Evolutionary conservation across 2,797 vertebrate species (phyloP).

Genomic region (Triplophysa yarkandensis): DNA sequence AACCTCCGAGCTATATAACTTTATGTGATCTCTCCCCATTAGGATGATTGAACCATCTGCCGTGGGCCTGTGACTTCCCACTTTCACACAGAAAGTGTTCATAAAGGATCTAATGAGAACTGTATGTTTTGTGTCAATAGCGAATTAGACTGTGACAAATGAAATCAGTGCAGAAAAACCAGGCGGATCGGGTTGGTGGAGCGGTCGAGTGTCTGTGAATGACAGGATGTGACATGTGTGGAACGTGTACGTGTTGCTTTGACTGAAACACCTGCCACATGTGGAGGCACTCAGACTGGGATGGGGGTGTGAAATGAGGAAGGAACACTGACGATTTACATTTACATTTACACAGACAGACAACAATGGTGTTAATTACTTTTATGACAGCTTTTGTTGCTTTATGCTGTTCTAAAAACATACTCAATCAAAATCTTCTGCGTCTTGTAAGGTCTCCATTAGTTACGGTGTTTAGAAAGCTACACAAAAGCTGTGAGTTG

Average conservation of each 20-base stretch:
- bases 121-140: constrained; percentile 49
- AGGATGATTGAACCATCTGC: constrained; percentile 46
- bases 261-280: constrained; percentile 50
- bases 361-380: constrained; percentile 40
- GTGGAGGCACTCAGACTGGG: constrained; percentile 21
- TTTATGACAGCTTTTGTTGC: constrained; percentile 25
- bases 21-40: constrained; percentile 29
- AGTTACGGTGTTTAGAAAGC: constrained; percentile 7
- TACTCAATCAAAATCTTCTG: constrained; percentile 37
- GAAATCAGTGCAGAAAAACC: constrained; percentile 40
- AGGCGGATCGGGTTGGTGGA: constrained; percentile 14
- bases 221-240: constrained; percentile 45
- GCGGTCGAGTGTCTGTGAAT: constrained; percentile 26
- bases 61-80: constrained; percentile 34
- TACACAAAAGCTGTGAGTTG: background rate
- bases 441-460: constrained; percentile 17
- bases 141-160: constrained; percentile 50
- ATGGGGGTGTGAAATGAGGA: constrained; percentile 32
- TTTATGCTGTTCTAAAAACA: constrained; percentile 24
- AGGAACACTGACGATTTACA: constrained; percentile 37
- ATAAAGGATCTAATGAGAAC: constrained; percentile 50
- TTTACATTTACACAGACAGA: constrained; percentile 37
- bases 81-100: constrained; percentile 33
- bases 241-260: constrained; percentile 17
- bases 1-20: constrained; percentile 28